Evolutionary conservation across 2,113 vertebrate genomes (phyloP), one percentile per base, ranked within the genome.

Genomic region (Merops nubicus): DNA sequence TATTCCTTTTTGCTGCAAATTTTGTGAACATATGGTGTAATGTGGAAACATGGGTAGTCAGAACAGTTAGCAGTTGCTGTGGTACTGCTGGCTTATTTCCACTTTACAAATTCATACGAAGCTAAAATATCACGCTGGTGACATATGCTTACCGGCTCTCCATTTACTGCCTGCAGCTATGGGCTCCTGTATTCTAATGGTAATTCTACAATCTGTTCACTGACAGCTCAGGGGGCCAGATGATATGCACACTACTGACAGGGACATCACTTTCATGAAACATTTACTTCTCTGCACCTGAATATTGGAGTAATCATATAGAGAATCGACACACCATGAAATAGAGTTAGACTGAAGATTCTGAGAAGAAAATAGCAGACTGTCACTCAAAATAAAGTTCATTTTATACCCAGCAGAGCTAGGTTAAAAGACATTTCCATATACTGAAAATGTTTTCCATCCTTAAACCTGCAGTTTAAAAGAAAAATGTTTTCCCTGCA

Each of bases 231-330:
- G 97, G 97, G 97, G 97, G 95, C 98, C 97, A 97, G 97, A 98
- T 98, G 99, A 98, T 97, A 98, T 83, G 98, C 97, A 95, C 82
- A 94, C 95, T 91, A 93, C 98, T 99, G 99, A 99, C 98, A 99
- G 98, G 98, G 98, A 98, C 98, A 98, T 99, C 98, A 98, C 98
- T 99, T 99, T 99, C 98, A 98, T 98, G 97, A 99, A 98, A 98
- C 98, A 98, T 98, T 98, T 98, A 98, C 98, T 98, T 98, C 98
- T 97, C 97, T 98, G 98, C 98, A 99, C 99, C 99, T 98, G 98
- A 98, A 98, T 98, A 97, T 79, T 93, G 95, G 98, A 98, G 98
- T 98, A 98, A 98, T 99, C 98, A 98, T 97, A 98, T 94, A 96
- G 95, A 95, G 97, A 98, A 98, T 97, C 95, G 97, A 98, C 98